phyloP scores from a whole-genome alignment of 2,113 vertebrate species.

The Channa argus region DNA sequence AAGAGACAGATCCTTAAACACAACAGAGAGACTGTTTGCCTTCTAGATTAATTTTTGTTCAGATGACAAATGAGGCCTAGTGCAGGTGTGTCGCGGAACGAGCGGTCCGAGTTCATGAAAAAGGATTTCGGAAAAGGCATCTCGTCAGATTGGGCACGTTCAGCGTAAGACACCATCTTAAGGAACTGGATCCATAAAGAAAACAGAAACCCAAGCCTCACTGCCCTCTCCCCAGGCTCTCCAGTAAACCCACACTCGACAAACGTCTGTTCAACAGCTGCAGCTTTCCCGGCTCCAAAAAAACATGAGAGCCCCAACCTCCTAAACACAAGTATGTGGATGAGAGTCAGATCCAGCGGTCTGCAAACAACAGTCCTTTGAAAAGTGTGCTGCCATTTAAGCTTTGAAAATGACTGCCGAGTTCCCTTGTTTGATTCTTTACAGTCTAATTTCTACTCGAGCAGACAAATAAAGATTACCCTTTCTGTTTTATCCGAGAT shows the following conservation, averaged over 20 bases:
- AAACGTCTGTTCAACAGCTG: constrained; percentile 79
- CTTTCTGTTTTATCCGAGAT: constrained; percentile 20
- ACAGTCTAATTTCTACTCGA: constrained; percentile 26
- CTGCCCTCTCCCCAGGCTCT: constrained; percentile 54
- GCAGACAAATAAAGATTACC: constrained; percentile 7
- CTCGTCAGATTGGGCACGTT: constrained; percentile 46
- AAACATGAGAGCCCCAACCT: constrained; percentile 62
- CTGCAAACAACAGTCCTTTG: constrained; percentile 59
- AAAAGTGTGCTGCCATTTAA: constrained; percentile 41
- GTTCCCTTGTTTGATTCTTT: constrained; percentile 28
- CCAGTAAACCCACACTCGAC: constrained; percentile 57
- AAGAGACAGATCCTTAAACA: constrained; percentile 53
- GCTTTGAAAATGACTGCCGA: constrained; percentile 24
- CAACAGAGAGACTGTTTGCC: constrained; percentile 77
- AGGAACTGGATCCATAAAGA: constrained; percentile 72
- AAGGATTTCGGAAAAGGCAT: constrained; percentile 21
- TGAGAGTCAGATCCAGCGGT: constrained; percentile 62
- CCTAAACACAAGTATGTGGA: constrained; percentile 69
- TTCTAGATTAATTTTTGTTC: constrained; percentile 73
- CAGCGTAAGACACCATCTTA: constrained; percentile 55
- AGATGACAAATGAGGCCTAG: constrained; percentile 68
- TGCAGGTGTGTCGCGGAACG: constrained; percentile 5
- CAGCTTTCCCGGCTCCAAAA: constrained; percentile 51
- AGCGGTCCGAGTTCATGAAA: constrained; percentile 18
- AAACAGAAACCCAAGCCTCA: constrained; percentile 77